Evolutionary conservation across 2,113 vertebrate genomes (phyloP), one percentile per base, ranked within the genome.

Genomic region (Passer domesticus): DNA sequence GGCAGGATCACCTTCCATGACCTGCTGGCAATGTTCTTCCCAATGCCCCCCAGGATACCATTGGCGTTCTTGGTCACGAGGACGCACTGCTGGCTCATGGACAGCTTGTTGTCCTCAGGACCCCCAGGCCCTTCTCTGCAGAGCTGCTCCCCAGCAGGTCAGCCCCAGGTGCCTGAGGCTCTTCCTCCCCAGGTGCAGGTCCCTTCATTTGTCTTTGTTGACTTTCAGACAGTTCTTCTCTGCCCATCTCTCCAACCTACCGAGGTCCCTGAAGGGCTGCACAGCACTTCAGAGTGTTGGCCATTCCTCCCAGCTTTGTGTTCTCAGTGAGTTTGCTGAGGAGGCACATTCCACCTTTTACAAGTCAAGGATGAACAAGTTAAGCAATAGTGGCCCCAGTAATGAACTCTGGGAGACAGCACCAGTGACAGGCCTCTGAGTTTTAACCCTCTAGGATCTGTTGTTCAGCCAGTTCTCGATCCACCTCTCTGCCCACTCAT

Each of bases 271-370:
- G 41, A n/a, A 47, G 19, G 23, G 4, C n/a, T 56, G 23, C 50
- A 28, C 7, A 47, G n/a, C n/a, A 3, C 41, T 19, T 18, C 1
- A 3, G 5, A 16, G 23, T 5, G 3, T 11, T 3, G 2, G 28
- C 41, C 23, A 8, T 4, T 41, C 4, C 2, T 74, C 27, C 41
- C n/a, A 41, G n/a, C 10, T 28, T 7, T 24, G 41, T 74, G 28
- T 18, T 14, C 33, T 27, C 41, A 46, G 28, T 23, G 39, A 56
- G 20, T 39, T 23, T 28, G 8, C 41, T 64, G n/a, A 56, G 11
- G 0, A 46, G 82, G 5, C 19, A 46, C 41, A 46, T 33, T 31
- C 2, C 14, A 37, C 30, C 25, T 47, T 55, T 41, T 15, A 15
- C n/a, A 66, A 64, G 30, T 47, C n/a, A 84, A 7, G n/a, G n/a